Base-by-base conservation (phyloP, 2,113 vertebrate genomes). In the Crocuta crocuta region DNA sequence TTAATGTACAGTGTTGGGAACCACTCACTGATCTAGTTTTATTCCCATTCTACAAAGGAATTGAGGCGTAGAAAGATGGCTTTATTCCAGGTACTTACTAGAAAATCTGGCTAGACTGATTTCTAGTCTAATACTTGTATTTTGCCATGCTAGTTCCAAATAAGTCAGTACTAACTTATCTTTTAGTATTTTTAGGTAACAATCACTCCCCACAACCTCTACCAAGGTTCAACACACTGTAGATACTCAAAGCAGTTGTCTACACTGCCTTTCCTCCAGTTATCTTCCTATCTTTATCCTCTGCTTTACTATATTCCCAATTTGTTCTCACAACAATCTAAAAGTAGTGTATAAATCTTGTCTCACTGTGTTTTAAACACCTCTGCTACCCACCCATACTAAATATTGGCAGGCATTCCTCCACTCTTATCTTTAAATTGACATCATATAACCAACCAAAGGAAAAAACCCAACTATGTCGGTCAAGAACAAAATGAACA, bases 401-500 rank as follows among this genome's bases (percentile, higher is more conserved):
- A 61, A 19, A 26, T 45, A 85, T 21, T 66, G 53, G 65, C 43
- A 93, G 43, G 63, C 89, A 97, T 55, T 70, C 50, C 4, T 13
- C 4, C 0, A 26, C 3, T 28, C 33, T 35, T 35, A 58, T 11
- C 74, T 65, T 89, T 87, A 87, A 81, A 79, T 39, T 80, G 68
- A 45, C 7, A 82, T 68, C 70, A 80, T 28, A 63, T 16, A 89
- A 92, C 28, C 48, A 91, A 83, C 17, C 65, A 89, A 89, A 94
- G 26, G 43, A 94, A 92, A 43, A 89, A 80, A 73, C 65, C 10
- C 28, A 96, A 73, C 24, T 79, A 48, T 35, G 24, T n/a, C 24
- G 10, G 10, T 88, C 55, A 91, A 92, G 5, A 78, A 96, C 88
- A 96, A 89, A 90, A 86, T 13, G 8, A 89, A 85, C 35, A 58